These are phyloP conservation scores for Cantharis rufa DNA, from an alignment of 2,888 invertebrate species.

Conservation along the genomic window DNA sequence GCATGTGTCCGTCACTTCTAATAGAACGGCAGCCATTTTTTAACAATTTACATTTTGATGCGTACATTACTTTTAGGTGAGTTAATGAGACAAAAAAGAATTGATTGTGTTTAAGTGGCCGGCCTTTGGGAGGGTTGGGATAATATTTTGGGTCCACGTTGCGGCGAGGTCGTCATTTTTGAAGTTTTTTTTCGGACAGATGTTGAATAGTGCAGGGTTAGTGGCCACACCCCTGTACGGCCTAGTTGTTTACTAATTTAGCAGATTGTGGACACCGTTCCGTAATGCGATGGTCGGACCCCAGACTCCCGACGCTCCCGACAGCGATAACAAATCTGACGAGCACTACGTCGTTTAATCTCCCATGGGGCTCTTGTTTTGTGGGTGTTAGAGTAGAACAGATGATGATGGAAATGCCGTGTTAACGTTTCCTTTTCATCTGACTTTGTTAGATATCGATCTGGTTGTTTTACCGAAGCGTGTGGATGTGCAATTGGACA, in stretches of 20 bases:
- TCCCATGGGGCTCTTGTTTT: slow-evolving; percentile 19
- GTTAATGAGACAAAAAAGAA: slow-evolving; percentile 1
- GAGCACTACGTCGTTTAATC: slow-evolving; percentile 31
- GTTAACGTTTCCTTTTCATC: slow-evolving; percentile 45
- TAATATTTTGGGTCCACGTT: not conserved
- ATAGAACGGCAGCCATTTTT: slow-evolving; percentile 27
- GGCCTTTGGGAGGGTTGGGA: not conserved
- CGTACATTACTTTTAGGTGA: slow-evolving; percentile 14
- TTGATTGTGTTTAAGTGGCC: slow-evolving; percentile 15
- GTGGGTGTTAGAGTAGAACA: slow-evolving; percentile 38
- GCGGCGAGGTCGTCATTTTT: not conserved
- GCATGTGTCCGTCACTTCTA: slow-evolving; percentile 29
- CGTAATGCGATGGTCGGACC: slow-evolving; percentile 24
- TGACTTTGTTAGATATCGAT: slow-evolving; percentile 44
- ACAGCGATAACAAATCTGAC: slow-evolving; percentile 29
- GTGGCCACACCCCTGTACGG: slow-evolving; percentile 38
- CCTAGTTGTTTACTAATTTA: slow-evolving; percentile 40
- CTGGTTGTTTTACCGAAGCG: slow-evolving; percentile 33
- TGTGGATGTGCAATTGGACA: slow-evolving; percentile 33
- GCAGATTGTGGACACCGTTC: slow-evolving; percentile 37
- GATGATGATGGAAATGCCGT: slow-evolving; percentile 44
- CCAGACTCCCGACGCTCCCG: slow-evolving; percentile 25
- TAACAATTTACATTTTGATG: slow-evolving; percentile 15
- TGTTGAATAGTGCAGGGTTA: slow-evolving; percentile 10
- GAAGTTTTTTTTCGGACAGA: not conserved